phyloP scores from a whole-genome alignment of 2,888 invertebrate genomes.

The Drosophila nigricruria region DNA sequence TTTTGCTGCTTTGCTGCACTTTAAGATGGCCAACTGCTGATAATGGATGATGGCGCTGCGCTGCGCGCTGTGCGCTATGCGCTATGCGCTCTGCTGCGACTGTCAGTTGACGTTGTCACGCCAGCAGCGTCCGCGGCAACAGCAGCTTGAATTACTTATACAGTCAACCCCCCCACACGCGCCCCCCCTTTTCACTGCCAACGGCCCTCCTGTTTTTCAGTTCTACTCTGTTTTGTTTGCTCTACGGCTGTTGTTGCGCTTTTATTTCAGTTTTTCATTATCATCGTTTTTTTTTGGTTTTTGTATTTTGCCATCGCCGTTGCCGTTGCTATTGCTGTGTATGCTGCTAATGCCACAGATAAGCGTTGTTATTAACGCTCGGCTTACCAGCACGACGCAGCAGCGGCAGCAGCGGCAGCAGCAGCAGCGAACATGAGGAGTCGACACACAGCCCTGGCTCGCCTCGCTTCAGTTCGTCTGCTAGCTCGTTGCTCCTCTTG shows the following conservation, averaged over 20 bases:
- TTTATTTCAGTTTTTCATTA: constrained; percentile 80
- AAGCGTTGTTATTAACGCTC: constrained; percentile 82
- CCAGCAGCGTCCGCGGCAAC: constrained; percentile 62
- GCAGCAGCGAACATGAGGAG: constrained; percentile 14
- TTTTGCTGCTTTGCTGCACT: constrained; percentile 65
- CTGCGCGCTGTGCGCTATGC: constrained; percentile 41
- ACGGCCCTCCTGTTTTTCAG: constrained; percentile 1
- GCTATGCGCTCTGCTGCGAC: constrained; percentile 49
- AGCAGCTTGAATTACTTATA: constrained; percentile 76
- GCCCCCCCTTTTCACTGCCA: not conserved
- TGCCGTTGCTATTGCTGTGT: constrained; percentile 54
- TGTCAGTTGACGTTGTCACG: constrained; percentile 81
- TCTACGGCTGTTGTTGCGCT: constrained; percentile 72
- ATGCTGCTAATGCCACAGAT: constrained; percentile 79
- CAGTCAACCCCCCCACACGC: constrained; percentile 25
- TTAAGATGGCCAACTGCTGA: constrained; percentile 82
- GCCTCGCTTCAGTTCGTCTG: not conserved
- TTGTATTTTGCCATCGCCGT: not conserved
- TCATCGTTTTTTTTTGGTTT: constrained; percentile 53
- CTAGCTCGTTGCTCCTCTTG: constrained; percentile 33
- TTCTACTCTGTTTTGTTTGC: constrained; percentile 44
- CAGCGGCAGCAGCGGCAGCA: constrained; percentile 25
- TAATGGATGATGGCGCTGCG: constrained; percentile 80
- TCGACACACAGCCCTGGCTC: not conserved
- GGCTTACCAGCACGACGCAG: constrained; percentile 71